Evolutionary conservation across 53 echinoderm and acorn worm genomes (phyloP), one percentile per base, ranked within the genome.

Genomic region (Patiria pectinifera): DNA sequence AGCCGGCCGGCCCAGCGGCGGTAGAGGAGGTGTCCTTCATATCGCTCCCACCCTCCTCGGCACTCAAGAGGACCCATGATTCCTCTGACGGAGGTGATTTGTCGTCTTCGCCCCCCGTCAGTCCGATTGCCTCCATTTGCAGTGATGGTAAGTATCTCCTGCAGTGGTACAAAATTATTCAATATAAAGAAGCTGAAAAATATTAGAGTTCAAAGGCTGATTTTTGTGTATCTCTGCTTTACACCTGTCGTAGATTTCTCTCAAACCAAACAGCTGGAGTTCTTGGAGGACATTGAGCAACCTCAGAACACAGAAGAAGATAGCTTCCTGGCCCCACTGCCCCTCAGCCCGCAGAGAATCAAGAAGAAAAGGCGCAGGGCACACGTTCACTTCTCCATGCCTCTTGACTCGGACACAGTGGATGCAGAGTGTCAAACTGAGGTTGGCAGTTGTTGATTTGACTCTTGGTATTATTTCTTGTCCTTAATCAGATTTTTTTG

Each of bases 351-450:
- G 0, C 77, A 72, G 18, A 47, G 87, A 5, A 11, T 46, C 11
- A 90, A 24, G 90, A 81, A 80, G 63, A 90, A 90, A 45, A 46
- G 90, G 22, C 90, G 90, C 48, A 43, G 80, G 70, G 90, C 90
- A 11, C 90, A 90, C 23, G 90, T 90, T 13, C 90, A 90, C 90
- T 90, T 90, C 69, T 62, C 84, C 43, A 62, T 84, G 18, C 60
- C 78, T 22, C 3, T 7, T 10, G 69, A 80, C 8, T 63, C 70
- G 47, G 81, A 23, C n/a, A 19, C 90, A 11, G 80, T 69, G 23
- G 90, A 90, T 48, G 90, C 70, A 14, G 90, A 62, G 6, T 48
- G 90, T 22, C 90, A 82, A 44, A 90, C 90, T 60, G 90, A 90
- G 90, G 90, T 90, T 21, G 12, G 87, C 45, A 53, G 53, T 53